Percentiles rank a stretch among this genome's conserved stretches.
Conservation (phyloP, 2,797 vertebrate genomes). For the Megalops cyprinoides region DNA sequence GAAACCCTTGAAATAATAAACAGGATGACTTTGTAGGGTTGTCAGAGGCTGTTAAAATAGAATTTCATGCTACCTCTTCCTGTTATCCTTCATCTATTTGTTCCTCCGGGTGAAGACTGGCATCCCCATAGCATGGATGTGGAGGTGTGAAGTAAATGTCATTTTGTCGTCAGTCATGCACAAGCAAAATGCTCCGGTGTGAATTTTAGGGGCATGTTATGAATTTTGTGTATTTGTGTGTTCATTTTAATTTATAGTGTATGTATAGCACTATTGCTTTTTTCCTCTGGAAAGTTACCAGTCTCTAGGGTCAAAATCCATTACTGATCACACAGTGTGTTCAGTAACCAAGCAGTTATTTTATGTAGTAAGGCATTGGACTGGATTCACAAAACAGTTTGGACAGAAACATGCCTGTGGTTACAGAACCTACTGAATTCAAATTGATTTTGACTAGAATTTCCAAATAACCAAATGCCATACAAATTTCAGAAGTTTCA, state of each 20-base stretch:
- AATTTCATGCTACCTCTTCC: constrained; percentile 51
- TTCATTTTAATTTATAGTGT: neutral
- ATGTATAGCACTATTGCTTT: no score
- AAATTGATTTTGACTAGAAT: neutral
- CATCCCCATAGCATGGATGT: neutral
- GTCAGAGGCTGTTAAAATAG: constrained; percentile 53
- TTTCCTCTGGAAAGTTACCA: no score
- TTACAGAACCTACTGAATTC: neutral
- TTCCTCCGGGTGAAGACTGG: constrained; percentile 31
- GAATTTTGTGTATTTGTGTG: neutral
- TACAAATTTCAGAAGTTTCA: no score
- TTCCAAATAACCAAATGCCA: neutral
- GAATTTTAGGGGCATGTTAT: neutral
- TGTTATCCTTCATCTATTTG: constrained; percentile 59
- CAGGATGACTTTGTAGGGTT: constrained; percentile 48
- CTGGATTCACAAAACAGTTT: neutral
- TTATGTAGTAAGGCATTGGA: no score
- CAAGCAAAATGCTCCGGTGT: neutral
- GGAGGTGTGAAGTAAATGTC: neutral
- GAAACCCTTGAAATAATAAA: constrained; percentile 64
- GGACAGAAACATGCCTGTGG: neutral
- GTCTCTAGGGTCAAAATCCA: no score
- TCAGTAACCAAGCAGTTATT: no score
- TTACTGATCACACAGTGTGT: no score
- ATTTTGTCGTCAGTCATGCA: constrained; percentile 1